Conservation (phyloP, 2,888 invertebrate genomes). For the Mesorhabditis spiculigera region DNA sequence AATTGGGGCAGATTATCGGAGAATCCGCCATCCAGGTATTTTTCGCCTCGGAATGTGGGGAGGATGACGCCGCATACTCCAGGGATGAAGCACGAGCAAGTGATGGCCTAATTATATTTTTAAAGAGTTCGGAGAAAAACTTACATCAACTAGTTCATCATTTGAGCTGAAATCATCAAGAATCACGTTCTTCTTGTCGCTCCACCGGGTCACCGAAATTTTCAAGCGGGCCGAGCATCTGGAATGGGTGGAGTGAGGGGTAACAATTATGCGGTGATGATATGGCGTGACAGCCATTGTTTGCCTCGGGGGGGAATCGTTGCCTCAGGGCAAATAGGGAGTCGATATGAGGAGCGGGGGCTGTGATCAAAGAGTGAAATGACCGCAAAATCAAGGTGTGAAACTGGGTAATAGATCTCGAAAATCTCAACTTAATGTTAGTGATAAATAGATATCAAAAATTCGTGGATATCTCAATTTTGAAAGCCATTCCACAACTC, state of each 20-base stretch:
- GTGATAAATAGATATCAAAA: too few species aligned
- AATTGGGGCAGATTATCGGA: constrained; percentile 88
- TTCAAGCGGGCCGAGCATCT: constrained; percentile 82
- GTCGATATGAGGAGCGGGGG: too few species aligned
- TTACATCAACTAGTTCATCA: constrained; percentile 84
- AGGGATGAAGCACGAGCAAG: constrained; percentile 89
- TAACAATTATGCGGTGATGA: too few species aligned
- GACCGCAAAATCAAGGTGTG: too few species aligned
- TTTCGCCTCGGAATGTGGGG: constrained; percentile 67
- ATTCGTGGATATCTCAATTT: too few species aligned
- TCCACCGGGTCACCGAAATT: constrained; percentile 88
- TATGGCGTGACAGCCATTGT: too few species aligned
- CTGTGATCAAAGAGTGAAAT: too few species aligned
- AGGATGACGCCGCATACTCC: constrained; percentile 88
- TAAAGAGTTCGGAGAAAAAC: constrained; percentile 6
- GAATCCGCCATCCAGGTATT: constrained; percentile 90
- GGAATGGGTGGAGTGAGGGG: constrained; percentile 11
- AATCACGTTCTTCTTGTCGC: constrained; percentile 90
- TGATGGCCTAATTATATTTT: constrained; percentile 71
- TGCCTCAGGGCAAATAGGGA: too few species aligned
- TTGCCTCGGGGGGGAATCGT: too few species aligned
- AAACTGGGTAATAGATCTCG: too few species aligned
- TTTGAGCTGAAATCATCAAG: constrained; percentile 84
- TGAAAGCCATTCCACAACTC: too few species aligned
- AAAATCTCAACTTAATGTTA: too few species aligned